Percentiles rank a stretch among this genome's conserved stretches.
These are phyloP conservation scores for Drosophila monieri DNA, from an alignment of 2,888 invertebrate species.

Conservation along the genomic window DNA sequence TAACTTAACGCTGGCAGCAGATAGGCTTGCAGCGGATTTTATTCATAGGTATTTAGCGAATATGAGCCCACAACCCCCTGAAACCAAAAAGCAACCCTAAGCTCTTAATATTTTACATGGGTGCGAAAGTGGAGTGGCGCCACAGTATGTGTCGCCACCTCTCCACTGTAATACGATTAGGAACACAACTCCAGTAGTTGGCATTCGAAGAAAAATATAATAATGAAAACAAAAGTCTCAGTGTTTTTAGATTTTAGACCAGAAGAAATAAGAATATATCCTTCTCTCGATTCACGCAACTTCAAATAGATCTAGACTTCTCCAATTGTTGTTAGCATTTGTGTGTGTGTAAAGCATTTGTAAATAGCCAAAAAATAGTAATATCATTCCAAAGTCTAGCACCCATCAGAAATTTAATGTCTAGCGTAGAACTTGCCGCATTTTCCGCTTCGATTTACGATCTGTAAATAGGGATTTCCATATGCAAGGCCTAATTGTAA, in stretches of 20 bases:
- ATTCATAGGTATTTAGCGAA: conserved; percentile 56
- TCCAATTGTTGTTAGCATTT: conserved; percentile 69
- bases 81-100: conserved; percentile 19
- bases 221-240: conserved; percentile 10
- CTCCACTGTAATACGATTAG: conserved; percentile 23
- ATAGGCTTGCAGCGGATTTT: conserved; percentile 53
- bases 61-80: conserved; percentile 36
- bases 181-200: conserved; percentile 22
- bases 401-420: conserved; percentile 27
- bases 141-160: conserved; percentile 13
- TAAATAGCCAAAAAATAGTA: conserved; percentile 27
- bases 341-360: conserved; percentile 40
- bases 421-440: conserved; percentile 37
- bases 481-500: conserved; percentile 21
- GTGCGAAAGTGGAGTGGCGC: conserved; percentile 19
- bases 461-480: conserved; percentile 45
- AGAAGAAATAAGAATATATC: conserved; percentile 11
- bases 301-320: conserved; percentile 47
- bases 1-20: conserved; percentile 4
- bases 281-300: conserved; percentile 21
- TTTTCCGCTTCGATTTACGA: conserved; percentile 55
- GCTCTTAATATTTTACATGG: conserved; percentile 22
- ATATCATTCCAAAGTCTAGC: conserved; percentile 19
- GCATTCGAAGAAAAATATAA: conserved; percentile 16
- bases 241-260: conserved; percentile 23